phyloP scores from a whole-genome alignment of 2,888 invertebrate species.

The Mesorhabditis spiculigera region DNA sequence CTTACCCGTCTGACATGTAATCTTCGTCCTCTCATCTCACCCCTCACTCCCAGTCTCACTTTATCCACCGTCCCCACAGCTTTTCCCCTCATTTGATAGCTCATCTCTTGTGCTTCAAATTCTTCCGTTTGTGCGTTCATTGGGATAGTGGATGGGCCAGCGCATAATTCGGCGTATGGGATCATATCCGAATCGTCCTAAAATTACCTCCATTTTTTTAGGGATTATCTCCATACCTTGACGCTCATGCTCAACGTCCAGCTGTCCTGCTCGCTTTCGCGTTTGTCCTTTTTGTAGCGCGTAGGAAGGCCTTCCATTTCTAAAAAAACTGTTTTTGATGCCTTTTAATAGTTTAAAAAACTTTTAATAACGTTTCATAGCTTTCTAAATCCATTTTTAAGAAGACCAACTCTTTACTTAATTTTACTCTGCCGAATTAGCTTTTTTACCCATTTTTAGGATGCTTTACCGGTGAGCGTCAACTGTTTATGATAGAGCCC shows the following conservation, averaged over 20 bases:
- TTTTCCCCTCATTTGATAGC: conserved; percentile 1
- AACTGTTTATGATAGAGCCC: not conserved
- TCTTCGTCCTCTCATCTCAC: not conserved
- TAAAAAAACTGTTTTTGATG: conserved; percentile 8
- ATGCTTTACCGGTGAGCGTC: conserved; percentile 11
- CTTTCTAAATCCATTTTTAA: not conserved
- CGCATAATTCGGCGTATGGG: conserved; percentile 2
- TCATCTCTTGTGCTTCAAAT: not conserved
- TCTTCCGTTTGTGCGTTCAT: not conserved
- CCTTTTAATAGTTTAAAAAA: not conserved
- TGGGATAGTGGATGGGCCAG: not conserved
- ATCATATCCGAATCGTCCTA: conserved; percentile 4
- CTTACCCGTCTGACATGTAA: not conserved
- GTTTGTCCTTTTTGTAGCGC: conserved; percentile 28
- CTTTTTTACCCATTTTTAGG: conserved; percentile 9
- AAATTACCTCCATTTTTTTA: not conserved
- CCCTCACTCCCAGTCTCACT: not conserved
- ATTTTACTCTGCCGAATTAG: not conserved
- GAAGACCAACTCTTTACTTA: too few relatives aligned
- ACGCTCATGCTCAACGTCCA: conserved; percentile 37
- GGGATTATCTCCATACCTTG: conserved; percentile 10
- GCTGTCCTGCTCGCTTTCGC: conserved; percentile 12
- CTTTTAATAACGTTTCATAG: not conserved
- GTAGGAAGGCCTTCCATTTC: conserved; percentile 42
- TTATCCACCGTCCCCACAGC: not conserved